Evolutionary conservation across 2,888 invertebrate genomes (phyloP).

Genomic region (Leuctra nigra): DNA sequence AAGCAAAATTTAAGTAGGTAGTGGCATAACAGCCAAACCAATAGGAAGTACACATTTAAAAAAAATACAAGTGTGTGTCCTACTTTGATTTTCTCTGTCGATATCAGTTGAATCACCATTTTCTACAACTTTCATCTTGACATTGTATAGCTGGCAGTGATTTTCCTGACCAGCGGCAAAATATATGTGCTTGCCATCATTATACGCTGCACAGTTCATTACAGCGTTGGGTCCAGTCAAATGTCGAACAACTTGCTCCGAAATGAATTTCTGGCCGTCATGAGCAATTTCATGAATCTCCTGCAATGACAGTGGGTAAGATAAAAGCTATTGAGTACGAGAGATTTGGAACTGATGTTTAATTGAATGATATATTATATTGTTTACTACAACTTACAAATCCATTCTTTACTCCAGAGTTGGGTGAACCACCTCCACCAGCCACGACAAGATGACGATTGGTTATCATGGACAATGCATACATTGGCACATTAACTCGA

Average conservation of each 20-base stretch:
- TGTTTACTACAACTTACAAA: slow-evolving; percentile 73
- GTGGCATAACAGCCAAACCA: too few species aligned
- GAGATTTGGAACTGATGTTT: too few species aligned
- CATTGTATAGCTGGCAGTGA: slow-evolving; percentile 78
- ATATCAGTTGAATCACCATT: slow-evolving; percentile 5
- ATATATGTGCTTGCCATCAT: slow-evolving; percentile 65
- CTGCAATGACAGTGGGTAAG: slow-evolving; percentile 54
- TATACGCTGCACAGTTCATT: slow-evolving; percentile 81
- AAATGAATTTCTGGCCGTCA: slow-evolving; percentile 74
- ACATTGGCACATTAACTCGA: slow-evolving; percentile 88
- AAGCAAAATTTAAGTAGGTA: too few species aligned
- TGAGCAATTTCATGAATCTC: slow-evolving; percentile 89
- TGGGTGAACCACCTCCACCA: slow-evolving; percentile 95
- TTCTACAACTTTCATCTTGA: slow-evolving; percentile 44
- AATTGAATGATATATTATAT: too few species aligned
- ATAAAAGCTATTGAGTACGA: too few species aligned
- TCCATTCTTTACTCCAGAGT: slow-evolving; percentile 95
- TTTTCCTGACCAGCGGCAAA: slow-evolving; percentile 89
- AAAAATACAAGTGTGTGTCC: too few species aligned
- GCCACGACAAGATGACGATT: slow-evolving; percentile 92
- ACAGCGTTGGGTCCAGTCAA: slow-evolving; percentile 86
- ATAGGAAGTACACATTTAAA: too few species aligned
- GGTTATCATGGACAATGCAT: slow-evolving; percentile 82
- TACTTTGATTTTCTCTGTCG: neutral
- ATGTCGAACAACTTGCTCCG: slow-evolving; percentile 81